Percentiles rank a stretch among this genome's conserved stretches.
phyloP scores from a whole-genome alignment of 1,140 invertebrate species.

The Reticulitermes speratus region DNA sequence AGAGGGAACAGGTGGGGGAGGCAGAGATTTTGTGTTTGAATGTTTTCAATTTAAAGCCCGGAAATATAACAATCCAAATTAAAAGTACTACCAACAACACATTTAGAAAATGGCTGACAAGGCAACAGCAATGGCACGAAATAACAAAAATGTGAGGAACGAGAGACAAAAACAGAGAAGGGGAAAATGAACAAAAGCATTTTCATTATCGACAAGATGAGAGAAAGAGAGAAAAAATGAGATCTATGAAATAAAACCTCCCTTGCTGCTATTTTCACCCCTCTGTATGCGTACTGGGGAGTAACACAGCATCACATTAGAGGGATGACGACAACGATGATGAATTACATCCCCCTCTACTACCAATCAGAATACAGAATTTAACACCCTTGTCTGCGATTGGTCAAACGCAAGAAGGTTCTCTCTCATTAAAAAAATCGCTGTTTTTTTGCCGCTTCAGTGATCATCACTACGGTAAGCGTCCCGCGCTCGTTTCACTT shows the following conservation, averaged over 20 bases:
- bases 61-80: conserved; percentile 16
- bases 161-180: background rate
- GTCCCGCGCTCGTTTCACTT: background rate
- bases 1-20: background rate
- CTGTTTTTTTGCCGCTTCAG: conserved; percentile 4
- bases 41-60: conserved; percentile 13
- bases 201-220: conserved; percentile 16
- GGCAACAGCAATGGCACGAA: background rate
- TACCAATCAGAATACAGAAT: conserved; percentile 16
- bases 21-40: background rate
- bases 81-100: conserved; percentile 7
- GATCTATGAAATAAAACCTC: conserved; percentile 12
- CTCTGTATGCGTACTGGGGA: background rate
- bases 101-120: conserved; percentile 5
- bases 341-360: conserved; percentile 1
- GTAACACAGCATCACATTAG: conserved; percentile 19
- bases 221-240: conserved; percentile 12
- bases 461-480: conserved; percentile 6
- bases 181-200: conserved; percentile 13
- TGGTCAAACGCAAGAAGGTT: conserved; percentile 11
- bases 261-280: conserved; percentile 8
- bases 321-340: conserved; percentile 13
- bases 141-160: background rate
- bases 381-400: conserved; percentile 10
- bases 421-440: conserved; percentile 16